Evolutionary conservation across 2,797 vertebrate species (phyloP).

Genomic region (Chelon labrosus): DNA sequence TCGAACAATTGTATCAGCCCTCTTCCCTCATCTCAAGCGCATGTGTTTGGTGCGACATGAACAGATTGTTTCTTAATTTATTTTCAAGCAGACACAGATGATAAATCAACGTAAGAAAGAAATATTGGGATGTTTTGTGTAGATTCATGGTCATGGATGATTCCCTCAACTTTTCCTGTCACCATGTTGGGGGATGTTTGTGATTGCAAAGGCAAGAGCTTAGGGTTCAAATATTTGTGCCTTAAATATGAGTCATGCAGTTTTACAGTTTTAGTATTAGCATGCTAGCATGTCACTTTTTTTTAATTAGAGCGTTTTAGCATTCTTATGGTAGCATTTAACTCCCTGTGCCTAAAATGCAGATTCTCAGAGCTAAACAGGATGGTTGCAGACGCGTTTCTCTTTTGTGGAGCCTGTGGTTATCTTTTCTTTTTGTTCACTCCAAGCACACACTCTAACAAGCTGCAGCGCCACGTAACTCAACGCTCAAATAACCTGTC

Average conservation of each 20-base stretch:
- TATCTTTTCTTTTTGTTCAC: neutral
- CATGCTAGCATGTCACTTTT: neutral
- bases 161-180: neutral
- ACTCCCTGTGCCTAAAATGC: neutral
- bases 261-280: neutral
- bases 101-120: neutral
- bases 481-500: slow-evolving; percentile 58
- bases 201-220: neutral
- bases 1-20: slow-evolving; percentile 22
- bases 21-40: neutral
- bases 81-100: neutral
- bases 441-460: slow-evolving; percentile 1
- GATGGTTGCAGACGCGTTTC: neutral
- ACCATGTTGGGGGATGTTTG: neutral
- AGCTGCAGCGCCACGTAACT: slow-evolving; percentile 60
- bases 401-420: neutral
- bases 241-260: neutral
- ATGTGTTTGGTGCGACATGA: slow-evolving; percentile 24
- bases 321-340: neutral
- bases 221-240: neutral
- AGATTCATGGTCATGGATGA: neutral
- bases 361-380: neutral
- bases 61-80: neutral
- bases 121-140: neutral
- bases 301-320: neutral